Percentiles rank a stretch among this genome's conserved stretches.
phyloP scores from a whole-genome alignment of 1,140 invertebrate genomes.

The Araneus ventricosus region DNA sequence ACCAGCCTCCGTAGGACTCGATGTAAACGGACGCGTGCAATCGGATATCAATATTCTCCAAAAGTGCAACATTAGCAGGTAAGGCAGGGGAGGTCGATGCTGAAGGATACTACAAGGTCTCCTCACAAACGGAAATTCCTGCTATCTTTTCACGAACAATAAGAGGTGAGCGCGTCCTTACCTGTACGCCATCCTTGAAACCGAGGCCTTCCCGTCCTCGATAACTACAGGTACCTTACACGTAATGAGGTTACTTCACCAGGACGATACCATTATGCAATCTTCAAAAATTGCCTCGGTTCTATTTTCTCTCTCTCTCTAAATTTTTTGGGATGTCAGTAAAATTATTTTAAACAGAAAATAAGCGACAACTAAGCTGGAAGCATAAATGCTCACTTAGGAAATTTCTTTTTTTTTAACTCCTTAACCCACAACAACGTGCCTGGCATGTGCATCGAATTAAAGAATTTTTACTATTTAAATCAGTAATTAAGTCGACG shows the following conservation, averaged over 20 bases:
- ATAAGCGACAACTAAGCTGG: too few species aligned
- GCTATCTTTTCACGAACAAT: conserved; percentile 16
- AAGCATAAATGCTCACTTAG: too few species aligned
- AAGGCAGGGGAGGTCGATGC: background rate
- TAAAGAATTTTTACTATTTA: too few species aligned
- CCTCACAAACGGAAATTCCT: conserved; percentile 43
- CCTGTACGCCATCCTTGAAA: conserved; percentile 46
- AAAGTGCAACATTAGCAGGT: background rate
- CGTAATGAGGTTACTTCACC: background rate
- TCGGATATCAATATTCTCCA: background rate
- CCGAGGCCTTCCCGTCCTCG: conserved; percentile 21
- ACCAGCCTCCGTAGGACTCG: background rate
- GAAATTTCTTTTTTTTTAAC: too few species aligned
- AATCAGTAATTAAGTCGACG: too few species aligned
- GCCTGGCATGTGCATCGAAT: too few species aligned
- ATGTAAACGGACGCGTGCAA: background rate
- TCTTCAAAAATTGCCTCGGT: background rate
- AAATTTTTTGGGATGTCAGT: too few species aligned
- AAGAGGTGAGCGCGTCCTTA: conserved; percentile 34
- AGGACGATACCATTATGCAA: conserved; percentile 5
- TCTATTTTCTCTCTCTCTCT: background rate
- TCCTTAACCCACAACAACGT: too few species aligned
- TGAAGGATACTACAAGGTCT: conserved; percentile 49
- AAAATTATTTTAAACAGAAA: too few species aligned
- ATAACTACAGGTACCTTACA: conserved; percentile 9